Evolutionary conservation across 2,113 vertebrate species (phyloP).

Genomic region (Mus spicilegus): DNA sequence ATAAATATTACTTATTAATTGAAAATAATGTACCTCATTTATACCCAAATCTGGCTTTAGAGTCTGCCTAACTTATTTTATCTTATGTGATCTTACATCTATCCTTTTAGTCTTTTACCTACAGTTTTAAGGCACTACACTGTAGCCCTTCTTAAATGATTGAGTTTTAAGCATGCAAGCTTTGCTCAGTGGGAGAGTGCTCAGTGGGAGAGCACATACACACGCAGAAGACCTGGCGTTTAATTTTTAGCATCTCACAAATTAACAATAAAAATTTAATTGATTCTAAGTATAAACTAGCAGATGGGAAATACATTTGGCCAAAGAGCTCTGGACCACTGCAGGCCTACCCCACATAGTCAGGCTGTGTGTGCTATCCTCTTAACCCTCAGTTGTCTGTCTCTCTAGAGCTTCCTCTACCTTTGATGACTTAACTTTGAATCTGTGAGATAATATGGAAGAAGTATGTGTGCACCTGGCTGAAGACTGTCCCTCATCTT

Average conservation of each 20-base stretch:
- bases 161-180: not conserved
- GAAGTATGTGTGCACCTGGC: not conserved
- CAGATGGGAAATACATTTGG: not conserved
- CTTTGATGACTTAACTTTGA: not conserved
- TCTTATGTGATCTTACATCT: not conserved
- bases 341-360: not conserved
- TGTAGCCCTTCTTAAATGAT: conserved; percentile 5
- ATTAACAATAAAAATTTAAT: not conserved
- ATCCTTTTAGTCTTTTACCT: conserved; percentile 52
- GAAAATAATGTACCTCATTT: not conserved
- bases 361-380: not conserved
- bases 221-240: not conserved
- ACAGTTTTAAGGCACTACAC: conserved; percentile 19
- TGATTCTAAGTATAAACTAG: conserved; percentile 31
- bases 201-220: not conserved
- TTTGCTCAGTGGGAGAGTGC: not conserved
- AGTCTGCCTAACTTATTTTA: not conserved
- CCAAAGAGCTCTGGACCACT: conserved; percentile 31
- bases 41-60: not conserved
- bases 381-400: not conserved
- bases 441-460: not conserved
- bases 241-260: not conserved
- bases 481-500: not conserved
- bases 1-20: not conserved
- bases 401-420: no score